phyloP scores from a whole-genome alignment of 2,797 vertebrate genomes.

The Enteromius radiatus region DNA sequence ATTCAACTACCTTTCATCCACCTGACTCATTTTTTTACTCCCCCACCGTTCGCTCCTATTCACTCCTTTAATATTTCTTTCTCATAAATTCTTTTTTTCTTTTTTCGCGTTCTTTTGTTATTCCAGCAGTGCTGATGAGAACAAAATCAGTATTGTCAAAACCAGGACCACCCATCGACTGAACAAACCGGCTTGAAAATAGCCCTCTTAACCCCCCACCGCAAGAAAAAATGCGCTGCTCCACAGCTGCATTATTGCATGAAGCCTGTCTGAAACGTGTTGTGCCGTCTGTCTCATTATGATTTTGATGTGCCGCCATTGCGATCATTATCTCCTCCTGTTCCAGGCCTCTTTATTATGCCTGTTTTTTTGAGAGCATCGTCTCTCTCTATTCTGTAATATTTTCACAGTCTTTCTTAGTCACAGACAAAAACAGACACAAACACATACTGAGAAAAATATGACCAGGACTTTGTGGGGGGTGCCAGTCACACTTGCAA shows the following conservation, averaged over 20 bases:
- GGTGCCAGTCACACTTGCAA: background rate
- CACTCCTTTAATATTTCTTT: constrained; percentile 12
- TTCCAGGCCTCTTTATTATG: background rate
- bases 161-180: constrained; percentile 10
- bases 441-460: constrained; percentile 27
- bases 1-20: constrained; percentile 12
- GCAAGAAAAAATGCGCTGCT: background rate
- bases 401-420: constrained; percentile 10
- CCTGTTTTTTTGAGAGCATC: background rate
- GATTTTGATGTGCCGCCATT: constrained; percentile 7
- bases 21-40: constrained; percentile 24
- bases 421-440: background rate
- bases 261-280: constrained; percentile 1
- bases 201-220: constrained; percentile 23
- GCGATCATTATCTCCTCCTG: constrained; percentile 25
- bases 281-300: constrained; percentile 8
- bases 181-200: constrained; percentile 21
- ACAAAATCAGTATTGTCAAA: constrained; percentile 22
- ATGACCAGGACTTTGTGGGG: constrained; percentile 11
- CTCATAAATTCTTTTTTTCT: background rate
- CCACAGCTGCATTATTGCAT: constrained; percentile 17
- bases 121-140: constrained; percentile 8
- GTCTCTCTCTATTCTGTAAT: background rate
- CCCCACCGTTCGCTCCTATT: background rate
- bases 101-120: background rate